These are phyloP conservation scores for Neopipo cinnamomea DNA, from an alignment of 2,113 vertebrate genomes.

Conservation along the genomic window DNA sequence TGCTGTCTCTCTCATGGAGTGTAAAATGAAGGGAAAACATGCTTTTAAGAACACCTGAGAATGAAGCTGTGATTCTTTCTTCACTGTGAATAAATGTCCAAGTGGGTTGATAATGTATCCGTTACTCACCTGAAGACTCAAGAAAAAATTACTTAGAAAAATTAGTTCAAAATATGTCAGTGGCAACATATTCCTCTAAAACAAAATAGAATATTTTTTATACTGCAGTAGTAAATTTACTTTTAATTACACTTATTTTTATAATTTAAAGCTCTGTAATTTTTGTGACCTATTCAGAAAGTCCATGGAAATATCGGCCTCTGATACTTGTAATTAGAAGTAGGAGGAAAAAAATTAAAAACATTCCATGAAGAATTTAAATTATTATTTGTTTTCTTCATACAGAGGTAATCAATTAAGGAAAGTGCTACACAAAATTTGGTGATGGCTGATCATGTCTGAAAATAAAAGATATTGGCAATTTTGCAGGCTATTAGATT, in stretches of 20 bases:
- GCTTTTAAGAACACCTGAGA: accelerated
- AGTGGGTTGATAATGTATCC: neutral
- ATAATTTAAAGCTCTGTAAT: neutral
- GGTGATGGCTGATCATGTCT: neutral
- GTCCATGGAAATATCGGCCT: neutral
- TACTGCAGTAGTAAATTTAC: neutral
- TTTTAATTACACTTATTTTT: neutral
- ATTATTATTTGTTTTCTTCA: neutral
- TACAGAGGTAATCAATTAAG: neutral
- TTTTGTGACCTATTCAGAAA: neutral
- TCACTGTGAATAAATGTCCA: neutral
- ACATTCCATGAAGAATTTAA: neutral
- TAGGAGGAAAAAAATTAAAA: neutral
- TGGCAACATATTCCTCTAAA: neutral
- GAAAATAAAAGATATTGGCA: neutral
- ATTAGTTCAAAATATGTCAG: neutral
- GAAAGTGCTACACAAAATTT: neutral
- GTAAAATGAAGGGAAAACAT: neutral
- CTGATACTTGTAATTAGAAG: neutral
- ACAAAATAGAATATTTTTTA: neutral
- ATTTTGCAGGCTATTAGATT: neutral
- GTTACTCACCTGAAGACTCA: neutral
- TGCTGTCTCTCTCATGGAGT: neutral
- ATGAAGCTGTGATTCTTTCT: neutral
- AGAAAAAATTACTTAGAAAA: neutral